Conservation (phyloP, 2,113 vertebrate genomes). For the Syngnathus scovelli region DNA sequence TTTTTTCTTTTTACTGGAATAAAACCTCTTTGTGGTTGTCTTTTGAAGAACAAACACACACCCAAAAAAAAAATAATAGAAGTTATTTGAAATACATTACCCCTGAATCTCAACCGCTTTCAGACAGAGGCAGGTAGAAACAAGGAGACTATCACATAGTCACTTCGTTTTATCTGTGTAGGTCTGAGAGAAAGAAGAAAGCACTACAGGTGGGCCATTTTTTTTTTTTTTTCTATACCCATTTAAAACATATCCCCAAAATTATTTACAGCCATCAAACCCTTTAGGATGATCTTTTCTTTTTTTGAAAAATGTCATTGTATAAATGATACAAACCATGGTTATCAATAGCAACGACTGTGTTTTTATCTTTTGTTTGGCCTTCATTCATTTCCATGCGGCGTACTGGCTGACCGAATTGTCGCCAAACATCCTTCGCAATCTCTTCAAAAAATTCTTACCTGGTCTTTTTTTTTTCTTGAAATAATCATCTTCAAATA, state of each 20-base stretch:
- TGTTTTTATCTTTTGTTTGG: not conserved
- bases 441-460: constrained; percentile 29
- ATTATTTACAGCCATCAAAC: constrained; percentile 61
- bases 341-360: constrained; percentile 52
- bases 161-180: constrained; percentile 19
- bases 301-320: constrained; percentile 60
- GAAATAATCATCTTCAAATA: constrained; percentile 19
- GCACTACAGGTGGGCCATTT: constrained; percentile 41
- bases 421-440: constrained; percentile 39
- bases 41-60: constrained; percentile 62
- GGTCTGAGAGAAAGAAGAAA: constrained; percentile 21
- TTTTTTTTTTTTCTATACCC: constrained; percentile 57
- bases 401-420: constrained; percentile 18
- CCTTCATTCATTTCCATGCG: constrained; percentile 30
- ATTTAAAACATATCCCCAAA: constrained; percentile 62
- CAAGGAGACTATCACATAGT: constrained; percentile 48
- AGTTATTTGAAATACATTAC: constrained; percentile 55
- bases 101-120: constrained; percentile 27
- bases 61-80: constrained; percentile 32
- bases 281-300: constrained; percentile 41
- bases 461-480: not conserved
- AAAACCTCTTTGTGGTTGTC: constrained; percentile 41
- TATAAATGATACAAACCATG: constrained; percentile 73
- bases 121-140: constrained; percentile 39
- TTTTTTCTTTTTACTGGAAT: constrained; percentile 21